phyloP scores from a whole-genome alignment of 2,888 invertebrate species.

The Trichopria drosophilae region DNA sequence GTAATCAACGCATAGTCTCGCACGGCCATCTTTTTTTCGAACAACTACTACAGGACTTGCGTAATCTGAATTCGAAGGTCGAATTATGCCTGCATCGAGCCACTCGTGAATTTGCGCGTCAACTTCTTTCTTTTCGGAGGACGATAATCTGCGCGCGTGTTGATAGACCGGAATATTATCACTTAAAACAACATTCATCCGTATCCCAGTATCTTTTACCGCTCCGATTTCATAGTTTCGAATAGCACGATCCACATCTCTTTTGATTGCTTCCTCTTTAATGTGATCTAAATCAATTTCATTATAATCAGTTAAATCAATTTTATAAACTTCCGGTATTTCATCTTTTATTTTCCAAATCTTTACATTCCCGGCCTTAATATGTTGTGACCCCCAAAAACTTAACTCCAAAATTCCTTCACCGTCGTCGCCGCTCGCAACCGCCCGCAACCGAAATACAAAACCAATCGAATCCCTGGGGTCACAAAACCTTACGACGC shows the following conservation, averaged over 20 bases:
- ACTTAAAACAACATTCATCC: slow-evolving; percentile 9
- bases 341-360: neutral
- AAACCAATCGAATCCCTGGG: too few species aligned
- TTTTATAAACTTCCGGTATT: slow-evolving; percentile 6
- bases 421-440: too few species aligned
- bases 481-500: too few species aligned
- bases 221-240: slow-evolving; percentile 8
- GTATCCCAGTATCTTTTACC: neutral
- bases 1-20: slow-evolving; percentile 41
- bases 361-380: too few species aligned
- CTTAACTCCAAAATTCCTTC: too few species aligned
- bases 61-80: slow-evolving; percentile 7
- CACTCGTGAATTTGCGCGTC: slow-evolving; percentile 9
- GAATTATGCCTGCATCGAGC: slow-evolving; percentile 7
- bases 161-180: slow-evolving; percentile 2
- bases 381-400: too few species aligned
- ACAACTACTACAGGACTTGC: slow-evolving; percentile 10
- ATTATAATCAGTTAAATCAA: neutral
- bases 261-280: neutral
- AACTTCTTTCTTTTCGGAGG: neutral
- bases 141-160: slow-evolving; percentile 1
- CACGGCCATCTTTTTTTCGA: slow-evolving; percentile 39
- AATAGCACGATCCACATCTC: neutral
- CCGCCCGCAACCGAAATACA: too few species aligned
- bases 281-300: neutral